A percentile compares a stretch with the other conserved stretches of the same genome.
Evolutionary conservation across 2,797 vertebrate genomes (phyloP).

Genomic region (Sebastes reedi): DNA sequence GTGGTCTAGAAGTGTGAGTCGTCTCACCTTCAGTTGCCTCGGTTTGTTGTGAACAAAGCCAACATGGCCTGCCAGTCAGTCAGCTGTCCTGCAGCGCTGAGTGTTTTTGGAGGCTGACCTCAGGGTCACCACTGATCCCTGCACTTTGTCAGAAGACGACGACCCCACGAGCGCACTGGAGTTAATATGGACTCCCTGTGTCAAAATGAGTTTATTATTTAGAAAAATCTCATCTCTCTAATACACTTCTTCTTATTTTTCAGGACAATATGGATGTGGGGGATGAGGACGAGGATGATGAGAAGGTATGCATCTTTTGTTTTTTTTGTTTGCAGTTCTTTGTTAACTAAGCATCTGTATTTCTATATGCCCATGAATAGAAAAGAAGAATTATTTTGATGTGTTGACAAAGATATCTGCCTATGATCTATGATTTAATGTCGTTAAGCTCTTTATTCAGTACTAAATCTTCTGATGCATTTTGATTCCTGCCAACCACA

Average conservation of each 20-base stretch:
- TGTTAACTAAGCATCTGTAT: conserved; percentile 9
- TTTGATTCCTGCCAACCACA: conserved; percentile 51
- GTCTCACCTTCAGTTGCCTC: neutral
- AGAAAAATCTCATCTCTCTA: neutral
- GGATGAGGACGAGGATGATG: conserved; percentile 95
- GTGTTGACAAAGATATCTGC: conserved; percentile 45
- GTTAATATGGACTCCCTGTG: neutral
- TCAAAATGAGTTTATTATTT: neutral
- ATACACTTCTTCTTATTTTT: neutral
- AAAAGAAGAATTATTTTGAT: conserved; percentile 5
- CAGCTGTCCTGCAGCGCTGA: conserved; percentile 6
- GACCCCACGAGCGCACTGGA: neutral
- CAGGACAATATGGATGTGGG: conserved; percentile 88
- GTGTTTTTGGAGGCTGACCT: conserved; percentile 30
- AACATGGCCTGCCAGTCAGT: neutral
- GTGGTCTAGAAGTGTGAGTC: neutral
- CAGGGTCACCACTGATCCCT: conserved; percentile 33
- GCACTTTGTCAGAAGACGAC: conserved; percentile 19
- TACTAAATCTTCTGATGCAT: conserved; percentile 43
- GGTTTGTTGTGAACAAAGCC: neutral
- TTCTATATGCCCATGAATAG: conserved; percentile 12
- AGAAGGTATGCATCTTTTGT: conserved; percentile 83
- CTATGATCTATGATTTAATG: conserved; percentile 41
- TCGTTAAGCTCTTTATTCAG: conserved; percentile 49
- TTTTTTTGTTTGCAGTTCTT: conserved; percentile 5